Conservation (phyloP, 2,113 vertebrate species). For the Pogonocichla stellata region DNA sequence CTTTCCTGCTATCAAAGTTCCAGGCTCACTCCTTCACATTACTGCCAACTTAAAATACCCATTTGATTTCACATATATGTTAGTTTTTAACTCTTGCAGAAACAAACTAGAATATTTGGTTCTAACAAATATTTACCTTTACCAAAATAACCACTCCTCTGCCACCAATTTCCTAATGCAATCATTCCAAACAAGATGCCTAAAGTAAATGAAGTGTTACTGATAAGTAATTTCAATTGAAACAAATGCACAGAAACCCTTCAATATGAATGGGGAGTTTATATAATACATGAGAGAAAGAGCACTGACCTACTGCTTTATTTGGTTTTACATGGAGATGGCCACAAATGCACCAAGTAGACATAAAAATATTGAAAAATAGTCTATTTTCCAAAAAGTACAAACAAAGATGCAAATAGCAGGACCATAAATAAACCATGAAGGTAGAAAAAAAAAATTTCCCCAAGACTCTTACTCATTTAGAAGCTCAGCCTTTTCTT, state of each 20-base stretch:
- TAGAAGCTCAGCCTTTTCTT: neutral
- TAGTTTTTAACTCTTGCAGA: neutral
- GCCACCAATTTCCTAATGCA: neutral
- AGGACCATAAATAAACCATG: neutral
- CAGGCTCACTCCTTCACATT: neutral
- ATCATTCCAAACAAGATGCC: neutral
- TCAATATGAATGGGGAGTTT: neutral
- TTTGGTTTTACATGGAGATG: neutral
- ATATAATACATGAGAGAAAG: neutral
- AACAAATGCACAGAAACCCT: neutral
- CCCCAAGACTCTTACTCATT: neutral
- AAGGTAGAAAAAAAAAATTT: neutral
- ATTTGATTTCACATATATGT: neutral
- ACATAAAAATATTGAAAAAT: neutral
- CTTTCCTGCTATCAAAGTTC: neutral
- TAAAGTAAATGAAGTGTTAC: neutral
- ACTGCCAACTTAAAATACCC: neutral
- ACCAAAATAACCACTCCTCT: neutral
- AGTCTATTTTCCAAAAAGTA: neutral
- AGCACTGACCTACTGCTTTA: neutral
- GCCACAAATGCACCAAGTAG: neutral
- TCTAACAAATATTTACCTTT: neutral
- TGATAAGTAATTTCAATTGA: neutral
- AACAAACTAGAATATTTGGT: neutral
- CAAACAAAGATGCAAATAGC: neutral